These are phyloP conservation scores for Papilio aristodemus DNA, from an alignment of 1,140 invertebrate species.

Conservation along the genomic window DNA sequence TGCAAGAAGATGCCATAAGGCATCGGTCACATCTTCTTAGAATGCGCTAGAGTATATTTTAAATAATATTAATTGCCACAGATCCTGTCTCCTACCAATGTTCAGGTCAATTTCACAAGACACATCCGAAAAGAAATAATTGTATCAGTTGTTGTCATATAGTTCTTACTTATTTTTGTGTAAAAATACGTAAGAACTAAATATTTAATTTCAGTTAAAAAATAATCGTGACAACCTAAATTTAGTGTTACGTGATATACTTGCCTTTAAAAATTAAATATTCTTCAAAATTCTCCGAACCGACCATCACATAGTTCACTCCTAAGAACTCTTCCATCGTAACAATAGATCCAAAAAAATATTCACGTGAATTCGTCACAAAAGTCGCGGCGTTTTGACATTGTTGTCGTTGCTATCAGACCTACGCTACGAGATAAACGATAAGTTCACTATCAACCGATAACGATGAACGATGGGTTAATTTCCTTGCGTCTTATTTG, in stretches of 20 bases:
- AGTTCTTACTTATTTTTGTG: no score
- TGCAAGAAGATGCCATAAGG: no score
- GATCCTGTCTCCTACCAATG: no score
- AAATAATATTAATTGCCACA: no score
- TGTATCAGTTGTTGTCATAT: no score
- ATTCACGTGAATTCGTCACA: conserved; percentile 17
- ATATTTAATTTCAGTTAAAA: not conserved
- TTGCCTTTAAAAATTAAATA: conserved; percentile 60
- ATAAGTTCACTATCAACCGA: conserved; percentile 22
- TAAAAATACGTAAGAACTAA: no score
- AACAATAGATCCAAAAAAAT: not conserved
- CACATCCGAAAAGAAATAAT: no score
- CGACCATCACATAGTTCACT: conserved; percentile 53
- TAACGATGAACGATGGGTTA: conserved; percentile 14
- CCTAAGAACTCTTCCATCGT: conserved; percentile 59
- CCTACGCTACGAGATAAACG: conserved; percentile 24
- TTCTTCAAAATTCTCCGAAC: conserved; percentile 60
- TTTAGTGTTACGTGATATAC: no score
- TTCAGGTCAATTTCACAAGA: no score
- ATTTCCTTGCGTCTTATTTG: conserved; percentile 10
- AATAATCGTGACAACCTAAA: conserved; percentile 27
- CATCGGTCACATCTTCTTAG: no score
- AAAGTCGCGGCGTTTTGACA: not conserved
- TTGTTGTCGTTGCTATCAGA: conserved; percentile 22
- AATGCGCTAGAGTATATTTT: no score